Evolutionary conservation across 2,797 vertebrate genomes (phyloP), one percentile per base, ranked within the genome.

Genomic region (Mus minutoides): DNA sequence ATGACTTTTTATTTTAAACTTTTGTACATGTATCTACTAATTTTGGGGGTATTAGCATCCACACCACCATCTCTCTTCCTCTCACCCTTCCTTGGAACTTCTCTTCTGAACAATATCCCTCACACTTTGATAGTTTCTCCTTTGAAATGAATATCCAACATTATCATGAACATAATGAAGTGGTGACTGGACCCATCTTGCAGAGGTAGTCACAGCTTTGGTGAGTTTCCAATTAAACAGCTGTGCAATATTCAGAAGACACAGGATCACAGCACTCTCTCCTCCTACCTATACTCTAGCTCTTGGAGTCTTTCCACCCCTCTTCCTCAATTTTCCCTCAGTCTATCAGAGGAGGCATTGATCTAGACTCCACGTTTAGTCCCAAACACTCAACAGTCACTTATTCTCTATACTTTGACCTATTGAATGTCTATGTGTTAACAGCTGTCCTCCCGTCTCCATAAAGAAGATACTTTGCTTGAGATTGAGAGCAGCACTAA

Each of bases 221-320:
- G 46, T n/a, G 46, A 69, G 7, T 69, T 86, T 34, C 21, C n/a
- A 4, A 26, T 34, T 54, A n/a, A 17, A 46, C 13, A 69, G 12
- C 8, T 10, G 0, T 9, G 3, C 1, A 22, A 3, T 26, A 21
- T 26, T 21, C 14, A 69, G 46, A 54, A 16, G 19, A 26, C 21
- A 49, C 21, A 24, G 31, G 24, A 52, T 37, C 34, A 71, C 12
- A 71, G 2, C 17, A 22, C 43, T 49, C 43, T 9, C 16, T 9
- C 31, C 16, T 31, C 16, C 9, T 62, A 62, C 8, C 37, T 46
- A 21, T 19, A 21, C 37, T 40, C 24, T 29, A 84, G 10, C 10
- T 46, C 56, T 31, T 62, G 29, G 56, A 43, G 19, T 62, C 37
- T 83, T 43, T 62, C 14, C 56, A 43, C 0, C 2, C 26, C 29